A percentile compares a stretch with the other conserved stretches of the same genome.
phyloP scores from a whole-genome alignment of 2,888 invertebrate genomes.

The Drosophila buzzatii region DNA sequence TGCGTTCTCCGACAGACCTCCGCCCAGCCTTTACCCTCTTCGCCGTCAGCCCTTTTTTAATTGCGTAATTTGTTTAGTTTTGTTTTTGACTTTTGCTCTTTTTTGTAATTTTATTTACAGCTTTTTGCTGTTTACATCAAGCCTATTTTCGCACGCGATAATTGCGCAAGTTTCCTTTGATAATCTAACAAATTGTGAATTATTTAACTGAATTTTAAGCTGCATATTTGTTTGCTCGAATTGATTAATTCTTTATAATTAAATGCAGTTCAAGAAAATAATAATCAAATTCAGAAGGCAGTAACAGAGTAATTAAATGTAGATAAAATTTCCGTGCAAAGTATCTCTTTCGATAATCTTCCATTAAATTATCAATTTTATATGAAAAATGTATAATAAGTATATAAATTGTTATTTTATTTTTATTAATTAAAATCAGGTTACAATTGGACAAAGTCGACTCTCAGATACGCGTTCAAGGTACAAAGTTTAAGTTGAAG shows the following conservation, averaged over 20 bases:
- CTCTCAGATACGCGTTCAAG: neutral
- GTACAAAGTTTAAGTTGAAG: neutral
- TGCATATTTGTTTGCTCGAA: no score
- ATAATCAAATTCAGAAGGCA: no score
- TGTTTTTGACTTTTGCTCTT: conserved; percentile 15
- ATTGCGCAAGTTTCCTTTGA: neutral
- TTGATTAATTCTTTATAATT: no score
- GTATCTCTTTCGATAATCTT: no score
- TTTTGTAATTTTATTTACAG: conserved; percentile 31
- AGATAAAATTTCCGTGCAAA: no score
- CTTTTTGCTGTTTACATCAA: conserved; percentile 25
- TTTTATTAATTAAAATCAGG: no score
- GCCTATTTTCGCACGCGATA: conserved; percentile 10
- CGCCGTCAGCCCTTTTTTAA: conserved; percentile 17
- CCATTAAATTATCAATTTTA: no score
- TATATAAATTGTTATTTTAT: no score
- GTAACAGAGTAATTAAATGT: no score
- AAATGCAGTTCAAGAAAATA: no score
- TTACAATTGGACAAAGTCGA: neutral
- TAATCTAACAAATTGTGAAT: neutral
- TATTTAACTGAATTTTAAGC: neutral
- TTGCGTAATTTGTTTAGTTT: conserved; percentile 63
- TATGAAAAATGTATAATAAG: no score
- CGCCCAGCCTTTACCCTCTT: neutral
- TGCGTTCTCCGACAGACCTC: conserved; percentile 28